Conservation (phyloP, 1,140 invertebrate species). For the Drosophila rhopaloa region DNA sequence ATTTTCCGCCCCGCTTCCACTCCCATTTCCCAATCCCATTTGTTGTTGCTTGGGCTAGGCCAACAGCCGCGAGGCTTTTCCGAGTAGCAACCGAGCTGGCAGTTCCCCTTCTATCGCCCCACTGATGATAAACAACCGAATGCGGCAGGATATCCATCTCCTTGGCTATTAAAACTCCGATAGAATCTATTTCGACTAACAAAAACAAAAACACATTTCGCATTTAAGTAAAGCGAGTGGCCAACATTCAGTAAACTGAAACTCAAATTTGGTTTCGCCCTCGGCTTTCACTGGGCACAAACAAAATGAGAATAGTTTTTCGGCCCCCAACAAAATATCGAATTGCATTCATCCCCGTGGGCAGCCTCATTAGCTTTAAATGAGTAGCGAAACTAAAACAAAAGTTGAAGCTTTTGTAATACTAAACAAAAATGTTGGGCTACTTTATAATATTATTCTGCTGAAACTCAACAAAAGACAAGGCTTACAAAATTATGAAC, state of each 20-base stretch:
- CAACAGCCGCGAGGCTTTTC: constrained; percentile 48
- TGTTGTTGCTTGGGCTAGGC: constrained; percentile 27
- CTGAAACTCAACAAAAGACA: too few relatives aligned
- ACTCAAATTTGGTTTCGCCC: constrained; percentile 46
- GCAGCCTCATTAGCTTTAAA: constrained; percentile 28
- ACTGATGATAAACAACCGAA: constrained; percentile 52
- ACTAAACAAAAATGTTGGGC: too few relatives aligned
- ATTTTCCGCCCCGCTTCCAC: background rate
- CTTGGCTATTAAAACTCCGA: constrained; percentile 48
- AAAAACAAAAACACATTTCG: constrained; percentile 39
- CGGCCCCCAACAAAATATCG: constrained; percentile 32
- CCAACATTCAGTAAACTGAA: constrained; percentile 23
- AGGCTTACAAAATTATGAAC: too few relatives aligned
- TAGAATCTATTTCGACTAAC: constrained; percentile 44
- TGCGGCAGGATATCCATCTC: constrained; percentile 51
- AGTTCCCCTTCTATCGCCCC: background rate
- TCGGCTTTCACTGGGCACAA: constrained; percentile 2
- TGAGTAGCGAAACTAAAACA: background rate
- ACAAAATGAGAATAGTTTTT: constrained; percentile 48
- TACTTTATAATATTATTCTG: too few relatives aligned
- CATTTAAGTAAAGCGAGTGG: constrained; percentile 34
- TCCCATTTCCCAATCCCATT: constrained; percentile 30
- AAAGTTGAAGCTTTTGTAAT: background rate
- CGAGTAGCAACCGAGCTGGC: constrained; percentile 37
- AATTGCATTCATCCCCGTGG: constrained; percentile 21